Percentiles rank a stretch among this genome's conserved stretches.
phyloP scores from a whole-genome alignment of 2,888 invertebrate genomes.

The Drosophila glabriapex region DNA sequence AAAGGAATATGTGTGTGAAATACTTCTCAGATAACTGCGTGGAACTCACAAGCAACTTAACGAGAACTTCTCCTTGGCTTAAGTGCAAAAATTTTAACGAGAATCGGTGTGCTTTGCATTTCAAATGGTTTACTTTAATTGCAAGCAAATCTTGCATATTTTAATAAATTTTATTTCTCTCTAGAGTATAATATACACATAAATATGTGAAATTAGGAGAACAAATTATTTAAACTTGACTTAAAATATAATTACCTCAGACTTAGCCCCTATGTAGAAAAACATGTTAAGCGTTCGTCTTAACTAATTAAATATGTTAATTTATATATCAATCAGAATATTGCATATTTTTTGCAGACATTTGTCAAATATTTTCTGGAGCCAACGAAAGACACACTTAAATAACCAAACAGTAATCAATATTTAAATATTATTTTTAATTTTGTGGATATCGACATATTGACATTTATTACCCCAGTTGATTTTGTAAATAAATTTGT shows the following conservation, averaged over 20 bases:
- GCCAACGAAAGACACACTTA: too few relatives aligned
- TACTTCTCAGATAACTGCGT: conserved; percentile 38
- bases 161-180: not conserved
- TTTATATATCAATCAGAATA: not conserved
- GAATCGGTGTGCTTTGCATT: not conserved
- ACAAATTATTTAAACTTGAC: not conserved
- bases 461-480: not conserved
- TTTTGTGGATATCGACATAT: not conserved
- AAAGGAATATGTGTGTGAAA: conserved; percentile 57
- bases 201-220: not conserved
- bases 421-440: not conserved
- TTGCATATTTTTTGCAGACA: too few relatives aligned
- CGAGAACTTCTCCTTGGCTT: not conserved
- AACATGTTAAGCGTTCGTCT: not conserved
- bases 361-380: not conserved
- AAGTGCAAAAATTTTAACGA: not conserved
- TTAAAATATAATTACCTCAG: not conserved
- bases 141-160: not conserved
- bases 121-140: not conserved
- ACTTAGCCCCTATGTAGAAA: not conserved
- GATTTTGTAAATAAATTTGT: not conserved
- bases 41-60: conserved; percentile 3
- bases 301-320: not conserved
- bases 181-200: not conserved
- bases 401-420: not conserved